phyloP scores from a whole-genome alignment of 2,797 vertebrate genomes.

The Manis crassicaudata region DNA sequence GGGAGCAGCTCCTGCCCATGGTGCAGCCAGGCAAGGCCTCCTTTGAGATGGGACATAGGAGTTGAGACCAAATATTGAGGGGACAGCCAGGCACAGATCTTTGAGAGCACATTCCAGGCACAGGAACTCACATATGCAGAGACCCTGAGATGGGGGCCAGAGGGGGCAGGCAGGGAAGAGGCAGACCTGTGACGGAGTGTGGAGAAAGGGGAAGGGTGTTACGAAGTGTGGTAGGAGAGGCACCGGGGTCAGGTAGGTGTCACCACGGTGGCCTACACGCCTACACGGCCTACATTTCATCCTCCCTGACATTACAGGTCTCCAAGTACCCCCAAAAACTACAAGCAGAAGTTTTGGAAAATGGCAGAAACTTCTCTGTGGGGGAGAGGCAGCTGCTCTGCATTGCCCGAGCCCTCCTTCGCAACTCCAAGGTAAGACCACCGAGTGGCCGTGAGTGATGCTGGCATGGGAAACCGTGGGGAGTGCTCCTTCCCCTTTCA shows the following conservation, averaged over 20 bases:
- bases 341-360: slow-evolving; percentile 89
- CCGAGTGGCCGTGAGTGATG: rapidly evolving
- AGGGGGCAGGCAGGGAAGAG: too few species aligned
- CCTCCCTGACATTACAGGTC: slow-evolving; percentile 80
- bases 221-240: rapidly evolving
- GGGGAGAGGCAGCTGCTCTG: slow-evolving; percentile 92
- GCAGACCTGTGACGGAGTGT: not conserved
- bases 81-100: not conserved
- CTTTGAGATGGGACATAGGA: not conserved
- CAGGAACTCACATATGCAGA: not conserved
- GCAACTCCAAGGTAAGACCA: slow-evolving; percentile 89
- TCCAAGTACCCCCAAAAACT: slow-evolving; percentile 87
- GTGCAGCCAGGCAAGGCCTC: not conserved
- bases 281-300: not conserved
- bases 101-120: not conserved
- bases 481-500: not conserved
- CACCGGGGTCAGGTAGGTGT: rapidly evolving
- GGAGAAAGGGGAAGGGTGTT: rapidly evolving
- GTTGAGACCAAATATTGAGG: not conserved
- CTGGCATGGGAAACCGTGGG: rapidly evolving
- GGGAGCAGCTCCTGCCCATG: rapidly evolving
- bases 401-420: slow-evolving; percentile 90
- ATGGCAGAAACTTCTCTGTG: slow-evolving; percentile 92
- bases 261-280: rapidly evolving
- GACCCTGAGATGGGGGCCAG: not conserved